Base-by-base conservation (phyloP, 2,888 invertebrate genomes). In the Diplazon laetatorius region DNA sequence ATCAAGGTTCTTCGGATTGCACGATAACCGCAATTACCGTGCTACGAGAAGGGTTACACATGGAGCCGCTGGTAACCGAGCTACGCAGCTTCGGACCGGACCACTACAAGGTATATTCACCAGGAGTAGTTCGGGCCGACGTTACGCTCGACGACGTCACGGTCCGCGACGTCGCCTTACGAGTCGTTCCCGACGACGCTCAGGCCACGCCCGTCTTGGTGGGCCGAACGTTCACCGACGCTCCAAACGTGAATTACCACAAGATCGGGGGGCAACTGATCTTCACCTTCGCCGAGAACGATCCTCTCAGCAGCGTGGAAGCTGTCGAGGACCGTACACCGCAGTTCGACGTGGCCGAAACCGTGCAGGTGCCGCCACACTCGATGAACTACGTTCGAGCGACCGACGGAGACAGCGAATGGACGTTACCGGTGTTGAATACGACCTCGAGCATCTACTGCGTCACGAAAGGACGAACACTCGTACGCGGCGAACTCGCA, bases 191-290 rank as follows among this genome's bases (percentile, higher is more conserved):
- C 1, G 76, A 80, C 22, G 57, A 72, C 10, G 55, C 63, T 0
- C 80, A 80, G 52, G 35, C 25, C 18, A 76, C 73, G 1, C 73
- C 72, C 0, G 39, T 80, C 0, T 12, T 80, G 6, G 35, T 80
- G 0, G 80, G 77, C 2, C 63, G 80, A 0, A 63, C 72, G 25
- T 80, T 80, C 35, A 77, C 73, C 0, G 77, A 77, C n/a, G 59
- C 59, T 2, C 77, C 77, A 0, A 16, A 63, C 20, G 72, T 80
- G 1, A 46, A 68, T 0, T 77, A 73, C 25, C 39, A 60, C 52
- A 76, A 77, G 18, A 18, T 73, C 0, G 69, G 70, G 0, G 30
- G 55, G 1, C 30, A 44, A 12, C 20, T 80, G 52, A 39, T 10
- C 16, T 68, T 73, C 55, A 20, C 55, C 25, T 10, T 18, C 4